These are phyloP conservation scores for Tetragnatha versicolor DNA, from an alignment of 1,140 invertebrate genomes.

Conservation along the genomic window DNA sequence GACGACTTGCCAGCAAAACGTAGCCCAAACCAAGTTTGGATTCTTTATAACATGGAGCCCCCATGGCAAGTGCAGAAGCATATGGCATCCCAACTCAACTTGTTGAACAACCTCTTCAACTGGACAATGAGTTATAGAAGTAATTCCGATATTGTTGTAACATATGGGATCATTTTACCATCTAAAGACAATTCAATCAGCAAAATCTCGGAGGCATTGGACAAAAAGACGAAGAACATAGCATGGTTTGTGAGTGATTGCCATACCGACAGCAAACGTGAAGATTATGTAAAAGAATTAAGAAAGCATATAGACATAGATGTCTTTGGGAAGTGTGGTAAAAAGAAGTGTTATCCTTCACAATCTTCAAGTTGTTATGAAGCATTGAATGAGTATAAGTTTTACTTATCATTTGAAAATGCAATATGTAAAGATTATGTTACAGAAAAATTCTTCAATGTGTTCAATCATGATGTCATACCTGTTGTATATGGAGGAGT, in stretches of 20 bases:
- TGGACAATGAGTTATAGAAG: slow-evolving; percentile 67
- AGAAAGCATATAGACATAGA: slow-evolving; percentile 70
- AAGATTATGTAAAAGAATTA: slow-evolving; percentile 69
- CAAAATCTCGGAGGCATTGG: background rate
- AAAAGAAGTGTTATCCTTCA: slow-evolving; percentile 51
- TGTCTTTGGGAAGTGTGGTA: slow-evolving; percentile 73
- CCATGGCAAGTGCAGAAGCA: slow-evolving; percentile 27
- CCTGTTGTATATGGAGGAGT: slow-evolving; percentile 75
- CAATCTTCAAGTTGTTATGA: slow-evolving; percentile 57
- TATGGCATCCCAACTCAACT: background rate
- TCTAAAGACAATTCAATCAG: background rate
- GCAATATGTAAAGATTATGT: slow-evolving; percentile 60
- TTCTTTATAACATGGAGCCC: slow-evolving; percentile 57
- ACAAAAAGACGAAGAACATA: slow-evolving; percentile 60
- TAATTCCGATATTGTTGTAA: slow-evolving; percentile 61
- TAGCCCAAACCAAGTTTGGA: slow-evolving; percentile 51
- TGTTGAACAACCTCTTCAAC: slow-evolving; percentile 63
- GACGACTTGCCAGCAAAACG: slow-evolving; percentile 50
- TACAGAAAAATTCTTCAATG: slow-evolving; percentile 62
- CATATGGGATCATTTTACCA: slow-evolving; percentile 58
- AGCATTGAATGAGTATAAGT: slow-evolving; percentile 60
- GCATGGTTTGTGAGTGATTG: slow-evolving; percentile 76
- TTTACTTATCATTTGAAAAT: slow-evolving; percentile 64
- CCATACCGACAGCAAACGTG: slow-evolving; percentile 66
- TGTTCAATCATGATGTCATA: slow-evolving; percentile 65